These are phyloP conservation scores for Simalia tracyae DNA, from an alignment of 2,797 vertebrate species.

Conservation along the genomic window DNA sequence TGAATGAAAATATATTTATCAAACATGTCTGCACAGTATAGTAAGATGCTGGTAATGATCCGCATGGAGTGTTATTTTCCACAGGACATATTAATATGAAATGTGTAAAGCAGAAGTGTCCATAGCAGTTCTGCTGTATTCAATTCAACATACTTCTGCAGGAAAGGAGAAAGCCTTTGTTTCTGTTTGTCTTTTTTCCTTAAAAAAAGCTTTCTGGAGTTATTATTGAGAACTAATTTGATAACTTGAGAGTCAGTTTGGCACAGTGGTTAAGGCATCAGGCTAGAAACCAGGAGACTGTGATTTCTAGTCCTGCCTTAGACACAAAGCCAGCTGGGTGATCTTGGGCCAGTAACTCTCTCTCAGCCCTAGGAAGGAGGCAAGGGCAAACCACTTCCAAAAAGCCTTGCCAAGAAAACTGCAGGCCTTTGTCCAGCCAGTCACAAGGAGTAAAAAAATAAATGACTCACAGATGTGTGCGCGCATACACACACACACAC, in stretches of 20 bases:
- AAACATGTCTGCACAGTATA: slow-evolving; percentile 12
- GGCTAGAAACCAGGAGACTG: no score
- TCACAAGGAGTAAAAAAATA: neutral
- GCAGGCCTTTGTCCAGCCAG: neutral
- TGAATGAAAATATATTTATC: slow-evolving; percentile 6
- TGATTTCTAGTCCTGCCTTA: no score
- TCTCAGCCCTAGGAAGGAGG: neutral
- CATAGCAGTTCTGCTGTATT: neutral
- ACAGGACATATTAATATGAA: neutral
- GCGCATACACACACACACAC: neutral
- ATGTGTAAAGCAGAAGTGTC: neutral
- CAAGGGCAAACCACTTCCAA: neutral
- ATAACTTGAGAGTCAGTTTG: no score
- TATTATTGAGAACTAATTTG: no score
- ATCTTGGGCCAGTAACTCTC: neutral
- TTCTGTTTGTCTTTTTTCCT: neutral
- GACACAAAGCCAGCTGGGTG: neutral
- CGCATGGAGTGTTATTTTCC: neutral
- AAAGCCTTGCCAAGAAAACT: neutral
- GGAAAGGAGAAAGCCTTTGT: neutral
- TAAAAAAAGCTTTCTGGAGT: slow-evolving; percentile 34
- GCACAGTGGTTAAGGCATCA: no score
- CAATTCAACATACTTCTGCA: neutral
- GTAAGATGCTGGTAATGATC: neutral
- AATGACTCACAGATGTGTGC: neutral